Evolutionary conservation across 2,888 invertebrate genomes (phyloP).

Genomic region (Drosophila anceps): DNA sequence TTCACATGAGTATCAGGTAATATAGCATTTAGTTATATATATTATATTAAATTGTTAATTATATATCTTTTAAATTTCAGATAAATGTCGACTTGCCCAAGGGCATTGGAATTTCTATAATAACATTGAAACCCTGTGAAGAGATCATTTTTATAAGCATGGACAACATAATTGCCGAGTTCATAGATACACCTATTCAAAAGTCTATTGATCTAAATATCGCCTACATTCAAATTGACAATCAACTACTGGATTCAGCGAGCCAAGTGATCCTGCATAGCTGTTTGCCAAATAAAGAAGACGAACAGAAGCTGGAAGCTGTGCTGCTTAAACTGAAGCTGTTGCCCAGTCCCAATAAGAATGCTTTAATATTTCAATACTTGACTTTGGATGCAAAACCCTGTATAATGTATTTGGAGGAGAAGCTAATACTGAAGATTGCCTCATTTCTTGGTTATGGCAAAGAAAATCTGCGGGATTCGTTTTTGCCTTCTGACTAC

Average conservation of each 20-base stretch:
- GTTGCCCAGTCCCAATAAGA: slow-evolving; percentile 89
- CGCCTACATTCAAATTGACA: slow-evolving; percentile 94
- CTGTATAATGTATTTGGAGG: slow-evolving; percentile 94
- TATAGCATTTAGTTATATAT: neutral
- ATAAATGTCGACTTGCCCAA: slow-evolving; percentile 86
- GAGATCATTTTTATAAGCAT: slow-evolving; percentile 92
- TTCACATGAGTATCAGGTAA: slow-evolving; percentile 76
- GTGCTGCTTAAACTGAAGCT: slow-evolving; percentile 93
- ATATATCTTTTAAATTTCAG: slow-evolving; percentile 84
- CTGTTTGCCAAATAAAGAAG: slow-evolving; percentile 86
- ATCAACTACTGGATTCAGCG: slow-evolving; percentile 94
- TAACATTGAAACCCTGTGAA: slow-evolving; percentile 90
- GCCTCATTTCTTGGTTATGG: slow-evolving; percentile 88
- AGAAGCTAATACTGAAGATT: slow-evolving; percentile 91
- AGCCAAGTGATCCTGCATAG: slow-evolving; percentile 94
- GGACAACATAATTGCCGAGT: slow-evolving; percentile 88
- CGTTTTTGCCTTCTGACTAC: slow-evolving; percentile 92
- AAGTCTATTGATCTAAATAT: slow-evolving; percentile 90
- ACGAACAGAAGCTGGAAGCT: slow-evolving; percentile 87
- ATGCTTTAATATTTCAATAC: slow-evolving; percentile 95
- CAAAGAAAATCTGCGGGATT: slow-evolving; percentile 87
- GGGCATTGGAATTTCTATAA: slow-evolving; percentile 92
- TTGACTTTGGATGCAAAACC: slow-evolving; percentile 93
- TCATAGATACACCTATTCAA: slow-evolving; percentile 86
- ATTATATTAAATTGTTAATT: too few species aligned